Evolutionary conservation across 2,113 vertebrate genomes (phyloP), one percentile per base, ranked within the genome.

Genomic region (Hippocampus guttulatus): DNA sequence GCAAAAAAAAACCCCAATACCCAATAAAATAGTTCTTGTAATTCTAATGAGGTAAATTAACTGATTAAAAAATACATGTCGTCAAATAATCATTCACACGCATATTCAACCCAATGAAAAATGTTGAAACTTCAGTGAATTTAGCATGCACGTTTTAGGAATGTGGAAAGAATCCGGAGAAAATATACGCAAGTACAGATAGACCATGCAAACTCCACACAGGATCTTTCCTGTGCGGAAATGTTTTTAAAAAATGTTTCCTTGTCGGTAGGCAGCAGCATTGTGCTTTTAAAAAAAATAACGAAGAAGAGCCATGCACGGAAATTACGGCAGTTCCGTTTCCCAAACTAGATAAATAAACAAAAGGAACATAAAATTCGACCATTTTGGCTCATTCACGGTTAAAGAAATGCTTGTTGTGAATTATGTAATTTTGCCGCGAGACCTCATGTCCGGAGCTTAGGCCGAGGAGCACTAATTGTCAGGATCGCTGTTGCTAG

Each of bases 341-440:
- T 75, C 64, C 70, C 25, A 47, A 62, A 40, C 64, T 54, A 70
- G 77, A 83, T 89, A 87, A 87, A 89, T 79, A 88, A 90, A 88
- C 81, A 80, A 85, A 85, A 87, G 71, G 77, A 61, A 64, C 14
- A 62, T 41, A 45, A 52, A 14, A 16, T 45, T 27, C 23, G 23
- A 27, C 8, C 1, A 20, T 2, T 27, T 58, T 5, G 30, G n/a
- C 64, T 15, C 2, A 9, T 25, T 27, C 43, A 1, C 14, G n/a
- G 12, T 49, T 25, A 18, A 30, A 57, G 23, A 69, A 23, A 76
- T 73, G 71, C 52, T n/a, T 30, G 20, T 0, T 6, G 10, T 20
- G 6, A 47, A 14, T 1, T 4, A 5, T 27, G 6, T 2, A 18
- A 18, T 25, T 8, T 65, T n/a, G 3, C 3, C 12, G 6, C 74